Evolutionary conservation across 2,888 invertebrate genomes (phyloP), one percentile per base, ranked within the genome.

Genomic region (Leptopilina drosophilae): DNA sequence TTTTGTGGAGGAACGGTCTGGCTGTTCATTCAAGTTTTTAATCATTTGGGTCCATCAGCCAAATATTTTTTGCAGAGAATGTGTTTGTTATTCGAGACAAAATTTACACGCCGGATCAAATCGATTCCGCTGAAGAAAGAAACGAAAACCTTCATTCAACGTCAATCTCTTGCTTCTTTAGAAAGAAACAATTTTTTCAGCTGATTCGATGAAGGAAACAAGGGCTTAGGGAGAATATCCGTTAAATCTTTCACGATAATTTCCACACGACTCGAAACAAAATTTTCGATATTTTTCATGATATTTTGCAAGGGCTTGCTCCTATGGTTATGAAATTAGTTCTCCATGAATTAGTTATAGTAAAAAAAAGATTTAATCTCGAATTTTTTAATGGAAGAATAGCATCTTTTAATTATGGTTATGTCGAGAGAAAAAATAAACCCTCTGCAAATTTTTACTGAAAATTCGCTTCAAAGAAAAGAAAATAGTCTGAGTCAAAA

Each of bases 11-110:
- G n/a, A n/a, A 11, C 75, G 33, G 33, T 33, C 33, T 83, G n/a
- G 83, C 85, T 5, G 82, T 85, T 0, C 81, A 83, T 73, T n/a
- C 67, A 83, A 46, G 77, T 85, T 0, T 84, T 66, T 62, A 82
- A 84, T 33, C 69, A 82, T 15, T 56, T 83, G 14, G 78, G 81
- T 20, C 82, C 82, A 69, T 79, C 80, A 1, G 80, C 82, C 2
- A 82, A 78, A 2, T 7, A 20, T n/a, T 11, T 84, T 85, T 33
- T 84, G 83, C 15, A n/a, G n/a, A 15, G 82, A 12, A 53, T 80
- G 64, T 83, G 80, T 56, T 76, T 81, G 66, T n/a, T 82, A 80
- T 42, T 14, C 14, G 0, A 78, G 83, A 73, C 56, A 75, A 59
- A 77, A 83, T 67, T 82, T 84, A 33, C 83, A 82, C 62, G 20